phyloP scores from a whole-genome alignment of 2,888 invertebrate species.

The Spodoptera exigua region DNA sequence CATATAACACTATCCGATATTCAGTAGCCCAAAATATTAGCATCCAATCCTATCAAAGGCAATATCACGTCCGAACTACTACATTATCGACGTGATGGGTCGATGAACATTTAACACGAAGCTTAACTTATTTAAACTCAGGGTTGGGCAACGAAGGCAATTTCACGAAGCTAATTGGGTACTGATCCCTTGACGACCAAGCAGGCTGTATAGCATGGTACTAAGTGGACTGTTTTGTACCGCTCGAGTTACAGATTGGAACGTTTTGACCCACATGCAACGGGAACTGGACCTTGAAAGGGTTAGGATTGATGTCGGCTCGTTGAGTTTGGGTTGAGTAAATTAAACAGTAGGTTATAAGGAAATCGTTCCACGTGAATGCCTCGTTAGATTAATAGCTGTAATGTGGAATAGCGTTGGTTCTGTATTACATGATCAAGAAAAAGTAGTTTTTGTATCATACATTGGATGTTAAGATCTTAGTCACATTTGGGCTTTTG shows the following conservation, averaged over 20 bases:
- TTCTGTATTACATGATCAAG: no score
- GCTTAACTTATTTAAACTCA: slow-evolving; percentile 62
- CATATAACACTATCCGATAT: no score
- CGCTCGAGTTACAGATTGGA: slow-evolving; percentile 25
- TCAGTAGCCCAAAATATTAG: neutral
- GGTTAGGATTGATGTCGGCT: slow-evolving; percentile 37
- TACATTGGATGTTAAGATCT: no score
- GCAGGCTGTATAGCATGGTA: slow-evolving; percentile 29
- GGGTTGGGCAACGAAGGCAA: slow-evolving; percentile 49
- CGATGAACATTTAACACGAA: slow-evolving; percentile 43
- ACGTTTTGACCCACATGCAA: slow-evolving; percentile 1
- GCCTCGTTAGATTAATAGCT: no score
- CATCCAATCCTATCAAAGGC: slow-evolving; percentile 5
- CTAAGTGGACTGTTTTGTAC: slow-evolving; percentile 31
- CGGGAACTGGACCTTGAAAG: slow-evolving; percentile 29
- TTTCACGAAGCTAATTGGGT: slow-evolving; percentile 57
- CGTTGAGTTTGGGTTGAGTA: neutral
- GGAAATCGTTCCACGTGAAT: neutral
- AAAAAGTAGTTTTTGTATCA: no score
- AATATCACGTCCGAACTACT: slow-evolving; percentile 13
- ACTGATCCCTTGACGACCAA: slow-evolving; percentile 39
- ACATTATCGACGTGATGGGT: slow-evolving; percentile 17
- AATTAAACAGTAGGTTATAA: slow-evolving; percentile 22
- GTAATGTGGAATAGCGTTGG: no score
- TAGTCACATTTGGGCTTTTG: no score